These are phyloP conservation scores for Pithys albifrons DNA, from an alignment of 2,113 vertebrate species.

Conservation along the genomic window DNA sequence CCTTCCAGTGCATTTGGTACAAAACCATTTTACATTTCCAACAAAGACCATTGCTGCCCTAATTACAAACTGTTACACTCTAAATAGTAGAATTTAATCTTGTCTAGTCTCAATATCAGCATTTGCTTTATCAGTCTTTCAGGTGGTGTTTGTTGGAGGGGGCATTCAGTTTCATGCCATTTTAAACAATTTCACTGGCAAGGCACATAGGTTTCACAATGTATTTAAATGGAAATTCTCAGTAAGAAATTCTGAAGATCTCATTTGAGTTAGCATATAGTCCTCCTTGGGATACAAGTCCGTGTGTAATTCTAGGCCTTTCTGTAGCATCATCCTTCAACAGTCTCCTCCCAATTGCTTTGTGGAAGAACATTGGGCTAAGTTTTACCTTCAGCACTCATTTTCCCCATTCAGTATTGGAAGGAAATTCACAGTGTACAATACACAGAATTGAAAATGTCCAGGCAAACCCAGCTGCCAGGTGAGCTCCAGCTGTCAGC, in stretches of 20 bases:
- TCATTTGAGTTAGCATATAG: constrained; percentile 21
- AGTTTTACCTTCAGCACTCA: neutral
- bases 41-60: constrained; percentile 43
- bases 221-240: constrained; percentile 66
- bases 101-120: constrained; percentile 49
- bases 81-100: constrained; percentile 61
- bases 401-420: neutral
- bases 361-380: neutral
- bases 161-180: constrained; percentile 64
- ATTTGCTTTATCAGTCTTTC: constrained; percentile 63
- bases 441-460: neutral
- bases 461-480: neutral
- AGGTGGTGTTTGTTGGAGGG: constrained; percentile 48
- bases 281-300: neutral
- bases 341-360: neutral
- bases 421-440: neutral
- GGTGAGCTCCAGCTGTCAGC: neutral
- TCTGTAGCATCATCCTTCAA: neutral
- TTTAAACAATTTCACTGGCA: constrained; percentile 61
- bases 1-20: constrained; percentile 20
- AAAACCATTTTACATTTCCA: constrained; percentile 53
- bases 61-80: constrained; percentile 46
- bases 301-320: neutral
- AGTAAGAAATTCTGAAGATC: constrained; percentile 44
- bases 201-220: neutral